Percentiles rank a stretch among this genome's conserved stretches.
Evolutionary conservation across 2,113 vertebrate species (phyloP).

Genomic region (Dendrocopos noguchii): DNA sequence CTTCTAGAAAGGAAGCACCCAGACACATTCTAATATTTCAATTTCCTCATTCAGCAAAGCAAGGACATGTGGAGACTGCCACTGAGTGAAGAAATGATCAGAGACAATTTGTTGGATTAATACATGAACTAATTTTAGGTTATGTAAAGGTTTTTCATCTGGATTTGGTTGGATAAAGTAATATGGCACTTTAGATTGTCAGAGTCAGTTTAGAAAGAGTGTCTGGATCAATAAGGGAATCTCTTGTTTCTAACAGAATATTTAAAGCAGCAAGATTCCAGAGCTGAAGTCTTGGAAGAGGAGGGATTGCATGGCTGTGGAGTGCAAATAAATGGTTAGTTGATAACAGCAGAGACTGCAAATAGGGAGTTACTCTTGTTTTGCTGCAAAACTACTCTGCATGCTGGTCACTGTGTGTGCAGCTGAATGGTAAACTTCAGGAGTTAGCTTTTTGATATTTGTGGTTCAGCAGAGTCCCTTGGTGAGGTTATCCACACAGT

Average conservation of each 20-base stretch:
- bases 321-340: conserved; percentile 36
- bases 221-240: background rate
- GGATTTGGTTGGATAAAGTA: background rate
- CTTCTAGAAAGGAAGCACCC: background rate
- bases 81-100: background rate
- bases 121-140: background rate
- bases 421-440: background rate
- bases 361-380: background rate
- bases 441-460: background rate
- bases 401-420: background rate
- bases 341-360: background rate
- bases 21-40: background rate
- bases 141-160: background rate
- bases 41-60: background rate
- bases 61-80: background rate
- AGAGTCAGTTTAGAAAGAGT: background rate
- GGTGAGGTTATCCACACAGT: background rate
- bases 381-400: background rate
- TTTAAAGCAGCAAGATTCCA: conserved; percentile 62
- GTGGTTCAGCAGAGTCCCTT: background rate
- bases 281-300: background rate
- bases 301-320: background rate
- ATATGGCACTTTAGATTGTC: background rate
- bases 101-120: background rate
- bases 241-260: conserved; percentile 58